Base-by-base conservation (phyloP, 1,140 invertebrate genomes). In the Lineus longissimus region DNA sequence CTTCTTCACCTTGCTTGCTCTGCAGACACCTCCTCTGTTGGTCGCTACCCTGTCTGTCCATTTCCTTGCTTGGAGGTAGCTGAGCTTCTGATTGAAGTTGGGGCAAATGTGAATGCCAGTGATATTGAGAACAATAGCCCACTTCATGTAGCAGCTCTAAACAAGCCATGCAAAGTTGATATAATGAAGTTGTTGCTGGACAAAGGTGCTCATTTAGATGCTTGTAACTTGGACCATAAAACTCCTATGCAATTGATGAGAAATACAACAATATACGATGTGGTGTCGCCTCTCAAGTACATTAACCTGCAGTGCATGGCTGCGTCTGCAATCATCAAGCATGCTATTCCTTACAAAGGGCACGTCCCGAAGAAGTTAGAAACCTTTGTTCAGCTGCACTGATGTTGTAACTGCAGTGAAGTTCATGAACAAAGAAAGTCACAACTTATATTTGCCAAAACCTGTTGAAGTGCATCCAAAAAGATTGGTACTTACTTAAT, bases 1-100 rank as follows among this genome's bases (percentile, higher is more conserved):
- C 86, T 90, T 7, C 81, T 96, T 56, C 92, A 94, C 81, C 85
- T 95, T 67, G 91, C 90, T 30, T 92, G 91, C 76, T 87, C 86
- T 59, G 75, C 76, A 59, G 83, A 85, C 31, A 80, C 79, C 45
- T 80, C 83, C 15, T 76, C 76, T 56, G 85, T 86, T 27, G 85
- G 84, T 0, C 86, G 88, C 63, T 92, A 91, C 84, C 86, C 89
- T 29, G 86, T 89, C 33, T 89, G 88, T 77, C 85, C 87, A 67
- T 92, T 92, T 73, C 91, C 91, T 0, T 88, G 88, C 1, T 76
- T 85, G 25, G 85, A 90, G 56, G 86, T 95, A 55, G 88, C 90
- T 0, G 84, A 86, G 67, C 86, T 94, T 47, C 83, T 97, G 63
- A 79, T 95, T 58, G 87, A 89, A 69, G 90, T 92, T 30, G 94